A percentile compares a stretch with the other conserved stretches of the same genome.
These are phyloP conservation scores for Megaceryle torquata DNA, from an alignment of 2,113 vertebrate species.

Conservation along the genomic window DNA sequence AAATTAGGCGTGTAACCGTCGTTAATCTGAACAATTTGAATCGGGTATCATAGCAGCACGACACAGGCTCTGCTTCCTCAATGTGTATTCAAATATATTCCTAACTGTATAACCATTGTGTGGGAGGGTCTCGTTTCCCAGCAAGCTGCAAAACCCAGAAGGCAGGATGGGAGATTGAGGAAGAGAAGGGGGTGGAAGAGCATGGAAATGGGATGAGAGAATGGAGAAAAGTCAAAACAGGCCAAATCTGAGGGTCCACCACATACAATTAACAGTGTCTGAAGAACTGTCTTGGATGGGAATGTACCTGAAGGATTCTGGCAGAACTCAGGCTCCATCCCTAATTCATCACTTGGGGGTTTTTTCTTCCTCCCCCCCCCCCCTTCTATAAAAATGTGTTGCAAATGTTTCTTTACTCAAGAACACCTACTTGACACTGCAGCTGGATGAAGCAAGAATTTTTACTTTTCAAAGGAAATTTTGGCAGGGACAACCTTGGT, in stretches of 20 bases:
- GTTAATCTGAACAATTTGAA: conserved; percentile 55
- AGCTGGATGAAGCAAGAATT: not conserved
- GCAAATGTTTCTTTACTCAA: not conserved
- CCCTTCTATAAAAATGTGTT: not conserved
- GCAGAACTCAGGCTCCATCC: not conserved
- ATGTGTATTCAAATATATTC: conserved; percentile 48
- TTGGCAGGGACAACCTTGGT: not conserved
- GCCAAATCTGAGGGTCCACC: not conserved
- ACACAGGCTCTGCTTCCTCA: conserved; percentile 7
- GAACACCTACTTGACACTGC: not conserved
- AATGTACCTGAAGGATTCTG: not conserved
- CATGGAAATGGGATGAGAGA: not conserved
- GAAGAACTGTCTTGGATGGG: not conserved
- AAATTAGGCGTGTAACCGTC: conserved; percentile 53
- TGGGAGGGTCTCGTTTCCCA: not conserved
- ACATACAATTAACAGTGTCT: not conserved
- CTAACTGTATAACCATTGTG: not conserved
- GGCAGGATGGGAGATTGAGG: not conserved
- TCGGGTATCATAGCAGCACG: not conserved
- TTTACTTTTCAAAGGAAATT: not conserved
- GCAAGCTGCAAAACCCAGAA: not conserved
- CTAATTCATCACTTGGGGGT: not conserved
- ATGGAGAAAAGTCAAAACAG: not conserved
- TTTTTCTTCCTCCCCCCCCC: not conserved
- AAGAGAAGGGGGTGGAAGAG: not conserved